Conservation (phyloP, 2,113 vertebrate genomes). For the Marcusenius ussheri region DNA sequence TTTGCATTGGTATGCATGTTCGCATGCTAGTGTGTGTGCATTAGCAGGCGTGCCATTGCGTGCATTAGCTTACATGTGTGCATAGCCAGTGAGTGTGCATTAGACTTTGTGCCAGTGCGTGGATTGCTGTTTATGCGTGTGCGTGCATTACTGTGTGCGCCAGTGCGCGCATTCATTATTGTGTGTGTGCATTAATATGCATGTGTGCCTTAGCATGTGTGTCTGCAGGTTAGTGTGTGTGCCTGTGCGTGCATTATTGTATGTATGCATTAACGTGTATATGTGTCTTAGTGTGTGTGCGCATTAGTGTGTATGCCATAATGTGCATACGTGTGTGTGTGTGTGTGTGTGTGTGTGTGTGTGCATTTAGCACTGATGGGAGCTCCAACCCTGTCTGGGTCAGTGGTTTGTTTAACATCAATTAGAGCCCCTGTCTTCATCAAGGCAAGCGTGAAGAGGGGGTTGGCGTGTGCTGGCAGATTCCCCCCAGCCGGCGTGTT, state of each 20-base stretch:
- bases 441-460: constrained; percentile 79
- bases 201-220: neutral
- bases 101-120: constrained; percentile 5
- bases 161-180: neutral
- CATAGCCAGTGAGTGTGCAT: constrained; percentile 26
- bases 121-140: neutral
- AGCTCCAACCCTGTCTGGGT: constrained; percentile 60
- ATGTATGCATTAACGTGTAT: neutral
- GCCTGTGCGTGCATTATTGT: neutral
- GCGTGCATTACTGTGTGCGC: neutral
- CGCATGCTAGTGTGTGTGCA: neutral
- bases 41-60: constrained; percentile 28
- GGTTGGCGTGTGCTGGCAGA: constrained; percentile 84
- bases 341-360: constrained; percentile 14
- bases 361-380: constrained; percentile 45
- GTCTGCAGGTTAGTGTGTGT: neutral
- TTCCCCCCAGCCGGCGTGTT: constrained; percentile 74
- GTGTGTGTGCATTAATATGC: neutral
- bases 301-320: constrained; percentile 9
- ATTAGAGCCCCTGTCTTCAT: constrained; percentile 84
- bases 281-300: neutral
- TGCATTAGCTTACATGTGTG: constrained; percentile 19
- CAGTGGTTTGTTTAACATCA: constrained; percentile 71
- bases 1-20: constrained; percentile 6
- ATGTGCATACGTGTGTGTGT: neutral